Evolutionary conservation across 2,113 vertebrate genomes (phyloP).

Genomic region (Gnathonemus longibarbis): DNA sequence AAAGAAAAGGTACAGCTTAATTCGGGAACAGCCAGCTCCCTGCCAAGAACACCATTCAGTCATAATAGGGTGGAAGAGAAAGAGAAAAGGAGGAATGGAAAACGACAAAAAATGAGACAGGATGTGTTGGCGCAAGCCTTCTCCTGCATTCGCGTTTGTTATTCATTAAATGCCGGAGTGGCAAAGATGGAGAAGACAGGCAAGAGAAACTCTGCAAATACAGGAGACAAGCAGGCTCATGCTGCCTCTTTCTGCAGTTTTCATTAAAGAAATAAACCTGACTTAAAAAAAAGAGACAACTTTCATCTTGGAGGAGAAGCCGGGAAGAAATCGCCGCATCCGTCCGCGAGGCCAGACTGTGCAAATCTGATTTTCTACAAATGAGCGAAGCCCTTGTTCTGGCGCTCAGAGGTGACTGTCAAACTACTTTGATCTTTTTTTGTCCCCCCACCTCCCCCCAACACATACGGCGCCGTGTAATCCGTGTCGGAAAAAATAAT

Average conservation of each 20-base stretch:
- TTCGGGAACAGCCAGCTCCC: neutral
- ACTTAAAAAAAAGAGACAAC: neutral
- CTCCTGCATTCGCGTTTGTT: neutral
- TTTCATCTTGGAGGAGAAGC: constrained; percentile 33
- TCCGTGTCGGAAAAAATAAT: constrained; percentile 67
- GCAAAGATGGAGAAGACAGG: neutral
- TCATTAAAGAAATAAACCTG: constrained; percentile 5
- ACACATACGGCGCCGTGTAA: constrained; percentile 54
- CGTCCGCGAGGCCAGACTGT: constrained; percentile 34
- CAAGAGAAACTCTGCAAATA: neutral
- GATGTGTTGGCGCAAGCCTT: neutral
- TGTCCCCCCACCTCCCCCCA: constrained; percentile 35
- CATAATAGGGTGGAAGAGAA: neutral
- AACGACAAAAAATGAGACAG: neutral
- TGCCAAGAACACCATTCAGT: neutral
- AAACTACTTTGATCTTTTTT: constrained; percentile 61
- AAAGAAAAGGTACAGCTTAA: neutral
- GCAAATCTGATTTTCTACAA: constrained; percentile 76
- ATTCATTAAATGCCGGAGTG: neutral
- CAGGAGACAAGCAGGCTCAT: neutral
- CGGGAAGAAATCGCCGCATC: constrained; percentile 26
- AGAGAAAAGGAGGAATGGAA: neutral
- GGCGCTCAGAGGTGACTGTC: constrained; percentile 55
- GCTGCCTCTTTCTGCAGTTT: neutral
- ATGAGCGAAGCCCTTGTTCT: constrained; percentile 57